A percentile compares a stretch with the other conserved stretches of the same genome.
phyloP scores from a whole-genome alignment of 2,888 invertebrate genomes.

The Falcaria lacertinaria region DNA sequence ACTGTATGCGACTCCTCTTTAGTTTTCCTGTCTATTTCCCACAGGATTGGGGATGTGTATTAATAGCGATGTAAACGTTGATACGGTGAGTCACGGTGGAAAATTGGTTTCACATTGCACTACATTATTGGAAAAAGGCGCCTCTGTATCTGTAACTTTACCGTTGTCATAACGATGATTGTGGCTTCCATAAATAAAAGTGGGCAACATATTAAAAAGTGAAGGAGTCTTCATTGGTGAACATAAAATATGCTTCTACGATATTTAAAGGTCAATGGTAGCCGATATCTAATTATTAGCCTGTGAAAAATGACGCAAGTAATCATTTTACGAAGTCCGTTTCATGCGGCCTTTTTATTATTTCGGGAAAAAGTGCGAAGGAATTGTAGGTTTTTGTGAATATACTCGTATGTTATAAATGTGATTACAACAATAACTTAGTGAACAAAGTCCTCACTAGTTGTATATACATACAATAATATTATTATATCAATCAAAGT shows the following conservation, averaged over 20 bases:
- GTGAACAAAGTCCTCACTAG: conserved; percentile 50
- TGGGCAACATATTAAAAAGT: too few species aligned
- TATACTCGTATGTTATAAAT: conserved; percentile 45
- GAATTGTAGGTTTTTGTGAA: conserved; percentile 55
- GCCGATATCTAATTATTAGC: too few species aligned
- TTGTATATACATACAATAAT: conserved; percentile 63
- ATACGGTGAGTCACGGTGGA: conserved; percentile 5
- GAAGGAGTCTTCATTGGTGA: too few species aligned
- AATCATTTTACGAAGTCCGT: too few species aligned
- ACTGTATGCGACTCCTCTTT: conserved; percentile 31
- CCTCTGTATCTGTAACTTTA: too few species aligned
- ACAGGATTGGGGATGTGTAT: conserved; percentile 29
- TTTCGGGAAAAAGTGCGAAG: conserved; percentile 36
- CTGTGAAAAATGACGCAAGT: too few species aligned
- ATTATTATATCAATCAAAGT: conserved; percentile 49
- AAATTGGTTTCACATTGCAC: too few species aligned
- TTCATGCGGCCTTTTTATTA: conserved; percentile 26
- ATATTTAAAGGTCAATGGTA: too few species aligned
- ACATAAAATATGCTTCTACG: too few species aligned
- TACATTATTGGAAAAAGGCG: too few species aligned
- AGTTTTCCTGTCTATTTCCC: conserved; percentile 35
- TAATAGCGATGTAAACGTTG: conserved; percentile 19
- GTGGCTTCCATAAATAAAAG: too few species aligned
- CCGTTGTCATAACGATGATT: too few species aligned
- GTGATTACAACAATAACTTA: conserved; percentile 76